Evolutionary conservation across 2,113 vertebrate species (phyloP).

Genomic region (Corvus hawaiiensis): DNA sequence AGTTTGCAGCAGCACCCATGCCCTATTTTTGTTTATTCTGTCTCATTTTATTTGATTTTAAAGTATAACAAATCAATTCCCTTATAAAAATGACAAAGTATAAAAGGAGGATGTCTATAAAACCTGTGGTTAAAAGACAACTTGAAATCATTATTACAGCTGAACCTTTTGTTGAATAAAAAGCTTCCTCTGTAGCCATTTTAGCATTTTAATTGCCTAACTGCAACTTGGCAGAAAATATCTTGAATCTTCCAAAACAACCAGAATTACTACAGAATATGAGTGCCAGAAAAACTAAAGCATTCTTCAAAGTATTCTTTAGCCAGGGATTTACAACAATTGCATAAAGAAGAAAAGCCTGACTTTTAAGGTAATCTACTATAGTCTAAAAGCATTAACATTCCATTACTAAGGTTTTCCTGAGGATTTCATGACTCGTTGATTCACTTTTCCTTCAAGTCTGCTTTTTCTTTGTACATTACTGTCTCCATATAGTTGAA

Average conservation of each 20-base stretch:
- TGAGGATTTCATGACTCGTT: conserved; percentile 79
- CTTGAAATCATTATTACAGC: conserved; percentile 60
- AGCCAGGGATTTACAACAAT: conserved; percentile 76
- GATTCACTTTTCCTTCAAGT: conserved; percentile 72
- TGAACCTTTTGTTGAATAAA: conserved; percentile 37
- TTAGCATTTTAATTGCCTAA: conserved; percentile 68
- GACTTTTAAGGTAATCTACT: conserved; percentile 88
- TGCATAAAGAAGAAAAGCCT: conserved; percentile 75
- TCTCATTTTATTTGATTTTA: conserved; percentile 73
- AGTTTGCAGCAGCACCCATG: conserved; percentile 66
- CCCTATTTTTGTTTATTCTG: conserved; percentile 73
- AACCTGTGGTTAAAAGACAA: conserved; percentile 53
- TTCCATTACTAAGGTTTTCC: conserved; percentile 81
- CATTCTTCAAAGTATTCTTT: conserved; percentile 75
- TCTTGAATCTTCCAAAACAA: conserved; percentile 69
- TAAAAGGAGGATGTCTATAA: conserved; percentile 31
- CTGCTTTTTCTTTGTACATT: conserved; percentile 62
- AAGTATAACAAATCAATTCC: conserved; percentile 71
- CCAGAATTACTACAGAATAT: conserved; percentile 56
- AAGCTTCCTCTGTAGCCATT: conserved; percentile 52
- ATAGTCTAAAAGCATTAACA: conserved; percentile 87
- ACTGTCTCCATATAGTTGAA: conserved; percentile 50
- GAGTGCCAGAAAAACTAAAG: conserved; percentile 70
- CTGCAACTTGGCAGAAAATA: conserved; percentile 66
- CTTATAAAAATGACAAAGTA: conserved; percentile 59